phyloP scores from a whole-genome alignment of 1,140 invertebrate genomes.

The Dysdera silvatica region DNA sequence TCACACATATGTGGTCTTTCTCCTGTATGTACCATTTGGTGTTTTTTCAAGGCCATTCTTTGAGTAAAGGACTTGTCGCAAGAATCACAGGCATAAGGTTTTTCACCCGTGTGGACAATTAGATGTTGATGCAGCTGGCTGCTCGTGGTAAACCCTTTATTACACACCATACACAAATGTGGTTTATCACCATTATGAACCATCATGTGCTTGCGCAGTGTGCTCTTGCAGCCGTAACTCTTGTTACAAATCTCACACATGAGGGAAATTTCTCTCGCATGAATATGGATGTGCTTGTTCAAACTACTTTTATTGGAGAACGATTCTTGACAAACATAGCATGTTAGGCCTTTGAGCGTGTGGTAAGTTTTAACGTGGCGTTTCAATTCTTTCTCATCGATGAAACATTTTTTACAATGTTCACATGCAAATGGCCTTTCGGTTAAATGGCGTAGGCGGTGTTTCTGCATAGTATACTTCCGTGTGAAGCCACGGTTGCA shows the following conservation, averaged over 20 bases:
- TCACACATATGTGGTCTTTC: background rate
- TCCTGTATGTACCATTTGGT: background rate
- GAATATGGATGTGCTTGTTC: conserved; percentile 42
- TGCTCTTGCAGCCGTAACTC: conserved; percentile 42
- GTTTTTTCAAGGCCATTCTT: background rate
- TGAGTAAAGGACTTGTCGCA: conserved; percentile 8
- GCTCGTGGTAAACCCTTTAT: conserved; percentile 18
- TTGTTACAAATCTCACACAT: conserved; percentile 49
- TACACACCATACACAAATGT: conserved; percentile 14
- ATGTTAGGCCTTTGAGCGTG: too few species aligned
- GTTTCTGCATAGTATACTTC: conserved; percentile 2
- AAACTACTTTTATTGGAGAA: conserved; percentile 10
- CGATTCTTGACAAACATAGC: background rate
- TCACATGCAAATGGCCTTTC: too few species aligned
- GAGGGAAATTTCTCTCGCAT: conserved; percentile 48
- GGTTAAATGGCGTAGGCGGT: too few species aligned
- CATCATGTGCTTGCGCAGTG: background rate
- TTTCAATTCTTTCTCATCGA: too few species aligned
- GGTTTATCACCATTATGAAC: conserved; percentile 14
- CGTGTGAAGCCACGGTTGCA: conserved; percentile 49
- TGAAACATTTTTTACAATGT: too few species aligned
- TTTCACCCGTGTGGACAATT: conserved; percentile 17
- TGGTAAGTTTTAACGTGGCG: too few species aligned
- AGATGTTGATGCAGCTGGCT: conserved; percentile 11
- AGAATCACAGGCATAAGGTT: conserved; percentile 8